A percentile compares a stretch with the other conserved stretches of the same genome.
These are phyloP conservation scores for Molossus alvarezi DNA, from an alignment of 2,797 vertebrate genomes.

Conservation along the genomic window DNA sequence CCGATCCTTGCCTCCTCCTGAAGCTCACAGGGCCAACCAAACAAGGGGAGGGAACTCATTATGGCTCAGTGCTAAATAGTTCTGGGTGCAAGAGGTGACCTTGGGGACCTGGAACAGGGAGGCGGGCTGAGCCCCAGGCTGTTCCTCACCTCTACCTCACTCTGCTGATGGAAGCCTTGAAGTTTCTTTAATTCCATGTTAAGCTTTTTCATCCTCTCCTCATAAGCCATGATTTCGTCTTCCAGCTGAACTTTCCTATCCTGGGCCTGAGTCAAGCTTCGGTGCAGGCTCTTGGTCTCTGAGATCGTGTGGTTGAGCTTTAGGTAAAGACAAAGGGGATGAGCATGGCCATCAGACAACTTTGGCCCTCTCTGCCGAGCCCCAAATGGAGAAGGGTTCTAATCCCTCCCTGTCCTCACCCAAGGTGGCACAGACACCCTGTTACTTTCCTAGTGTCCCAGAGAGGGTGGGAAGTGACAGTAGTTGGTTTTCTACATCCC, in stretches of 20 bases:
- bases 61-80: neutral
- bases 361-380: neutral
- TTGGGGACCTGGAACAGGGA: neutral
- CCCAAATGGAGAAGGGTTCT: neutral
- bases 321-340: neutral
- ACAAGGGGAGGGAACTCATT: neutral
- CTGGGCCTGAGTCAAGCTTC: slow-evolving; percentile 82
- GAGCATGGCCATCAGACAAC: neutral
- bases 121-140: neutral
- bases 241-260: slow-evolving; percentile 86
- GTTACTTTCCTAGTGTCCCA: neutral
- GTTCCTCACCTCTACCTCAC: slow-evolving; percentile 85
- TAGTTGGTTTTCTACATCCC: slow-evolving; percentile 1
- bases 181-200: slow-evolving; percentile 87
- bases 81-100: neutral
- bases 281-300: slow-evolving; percentile 84
- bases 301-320: slow-evolving; percentile 86
- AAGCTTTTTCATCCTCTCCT: slow-evolving; percentile 86
- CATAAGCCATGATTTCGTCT: slow-evolving; percentile 77
- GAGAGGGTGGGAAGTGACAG: neutral
- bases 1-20: neutral
- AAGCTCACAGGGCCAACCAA: neutral
- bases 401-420: neutral
- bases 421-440: neutral
- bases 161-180: slow-evolving; percentile 83